Percentiles rank a stretch among this genome's conserved stretches.
phyloP scores from a whole-genome alignment of 2,113 vertebrate genomes.

The Calypte anna region DNA sequence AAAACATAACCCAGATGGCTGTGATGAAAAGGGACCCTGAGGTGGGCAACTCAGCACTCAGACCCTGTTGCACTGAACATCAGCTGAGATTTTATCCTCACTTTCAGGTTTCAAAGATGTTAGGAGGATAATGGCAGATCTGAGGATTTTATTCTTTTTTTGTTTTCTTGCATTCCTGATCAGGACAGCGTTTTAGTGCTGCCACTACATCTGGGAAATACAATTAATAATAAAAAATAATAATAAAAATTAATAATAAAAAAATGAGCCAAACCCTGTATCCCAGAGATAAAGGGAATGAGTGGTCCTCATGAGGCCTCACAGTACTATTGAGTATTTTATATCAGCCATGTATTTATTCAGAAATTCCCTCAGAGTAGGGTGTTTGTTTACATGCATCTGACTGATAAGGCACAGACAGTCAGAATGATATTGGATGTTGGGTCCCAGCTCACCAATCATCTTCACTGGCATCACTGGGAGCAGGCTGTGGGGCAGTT shows the following conservation, averaged over 20 bases:
- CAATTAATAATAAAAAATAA: neutral
- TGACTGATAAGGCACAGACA: neutral
- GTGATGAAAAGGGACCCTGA: neutral
- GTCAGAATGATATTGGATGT: neutral
- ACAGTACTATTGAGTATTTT: fast-evolving
- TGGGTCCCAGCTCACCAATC: neutral
- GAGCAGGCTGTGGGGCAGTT: neutral
- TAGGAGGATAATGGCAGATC: neutral
- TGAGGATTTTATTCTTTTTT: neutral
- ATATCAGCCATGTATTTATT: neutral
- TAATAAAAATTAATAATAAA: neutral
- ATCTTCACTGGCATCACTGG: neutral
- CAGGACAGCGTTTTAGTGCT: neutral
- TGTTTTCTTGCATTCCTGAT: neutral
- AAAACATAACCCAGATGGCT: neutral
- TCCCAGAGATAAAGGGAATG: neutral
- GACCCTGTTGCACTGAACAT: fast-evolving
- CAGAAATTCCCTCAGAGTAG: neutral
- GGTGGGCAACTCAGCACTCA: neutral
- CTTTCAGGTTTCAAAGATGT: neutral
- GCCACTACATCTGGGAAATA: neutral
- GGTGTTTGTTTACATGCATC: neutral
- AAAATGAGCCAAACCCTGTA: neutral
- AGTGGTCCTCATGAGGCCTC: fast-evolving
- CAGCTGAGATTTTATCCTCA: neutral